Conservation (phyloP, 2,888 invertebrate species). For the Amiota mariae region DNA sequence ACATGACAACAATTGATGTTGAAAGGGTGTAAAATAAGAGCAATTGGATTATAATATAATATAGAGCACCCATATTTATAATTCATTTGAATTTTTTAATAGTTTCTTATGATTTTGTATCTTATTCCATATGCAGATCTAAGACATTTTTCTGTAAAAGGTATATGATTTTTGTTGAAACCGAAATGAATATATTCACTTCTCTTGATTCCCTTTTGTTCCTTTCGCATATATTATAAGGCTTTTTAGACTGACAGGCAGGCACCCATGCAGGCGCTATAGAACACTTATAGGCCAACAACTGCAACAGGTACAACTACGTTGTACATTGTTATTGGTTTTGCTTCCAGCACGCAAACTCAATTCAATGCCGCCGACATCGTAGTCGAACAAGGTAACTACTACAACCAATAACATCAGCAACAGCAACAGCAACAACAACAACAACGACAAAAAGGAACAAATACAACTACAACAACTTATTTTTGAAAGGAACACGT, state of each 20-base stretch:
- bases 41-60: too few species aligned
- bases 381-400: background rate
- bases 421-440: background rate
- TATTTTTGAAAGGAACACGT: constrained; percentile 11
- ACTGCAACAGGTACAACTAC: constrained; percentile 20
- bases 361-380: constrained; percentile 1
- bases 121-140: too few species aligned
- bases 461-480: background rate
- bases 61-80: too few species aligned
- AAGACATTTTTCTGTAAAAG: too few species aligned
- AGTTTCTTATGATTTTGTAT: too few species aligned
- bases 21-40: too few species aligned
- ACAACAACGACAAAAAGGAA: background rate
- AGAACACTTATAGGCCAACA: background rate
- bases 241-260: background rate
- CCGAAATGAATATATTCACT: too few species aligned
- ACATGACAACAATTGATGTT: too few species aligned
- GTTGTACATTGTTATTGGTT: background rate
- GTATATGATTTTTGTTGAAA: too few species aligned
- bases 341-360: background rate
- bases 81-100: too few species aligned
- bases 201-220: too few species aligned
- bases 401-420: background rate
- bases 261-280: background rate
- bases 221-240: too few species aligned